phyloP scores from a whole-genome alignment of 2,888 invertebrate species.

The Phorcus lineatus region DNA sequence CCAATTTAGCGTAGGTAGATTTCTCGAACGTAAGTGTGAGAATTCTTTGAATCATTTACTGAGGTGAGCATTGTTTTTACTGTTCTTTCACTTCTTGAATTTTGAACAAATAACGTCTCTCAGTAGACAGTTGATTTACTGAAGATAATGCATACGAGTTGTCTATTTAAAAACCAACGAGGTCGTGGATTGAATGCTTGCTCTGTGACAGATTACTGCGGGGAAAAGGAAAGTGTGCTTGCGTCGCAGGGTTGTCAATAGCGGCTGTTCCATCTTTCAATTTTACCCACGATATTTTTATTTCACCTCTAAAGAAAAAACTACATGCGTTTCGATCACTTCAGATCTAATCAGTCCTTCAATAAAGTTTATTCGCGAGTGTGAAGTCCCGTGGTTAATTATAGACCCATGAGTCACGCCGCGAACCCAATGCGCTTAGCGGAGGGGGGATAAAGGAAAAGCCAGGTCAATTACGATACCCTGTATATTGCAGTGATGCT shows the following conservation, averaged over 20 bases:
- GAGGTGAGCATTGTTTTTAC: too few relatives aligned
- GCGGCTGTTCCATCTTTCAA: background rate
- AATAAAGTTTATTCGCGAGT: background rate
- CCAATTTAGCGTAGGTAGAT: too few relatives aligned
- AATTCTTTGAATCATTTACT: too few relatives aligned
- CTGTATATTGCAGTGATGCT: background rate
- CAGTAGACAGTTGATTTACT: too few relatives aligned
- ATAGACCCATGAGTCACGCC: slow-evolving; percentile 4
- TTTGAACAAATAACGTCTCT: too few relatives aligned
- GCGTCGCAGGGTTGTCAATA: background rate
- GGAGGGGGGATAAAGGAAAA: slow-evolving; percentile 1
- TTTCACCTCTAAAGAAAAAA: too few relatives aligned
- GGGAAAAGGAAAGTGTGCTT: background rate
- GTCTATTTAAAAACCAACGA: background rate
- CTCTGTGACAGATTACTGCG: background rate
- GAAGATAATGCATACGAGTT: too few relatives aligned
- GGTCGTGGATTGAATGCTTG: background rate
- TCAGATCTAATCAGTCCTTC: too few relatives aligned
- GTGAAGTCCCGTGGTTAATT: background rate
- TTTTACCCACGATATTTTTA: background rate
- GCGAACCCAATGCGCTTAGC: background rate
- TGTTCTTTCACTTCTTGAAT: too few relatives aligned
- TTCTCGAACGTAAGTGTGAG: too few relatives aligned
- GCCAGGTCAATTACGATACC: slow-evolving; percentile 10
- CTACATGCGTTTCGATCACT: too few relatives aligned